A percentile compares a stretch with the other conserved stretches of the same genome.
Conservation (phyloP, 1,140 invertebrate genomes). For the Ditylenchus dipsaci region DNA sequence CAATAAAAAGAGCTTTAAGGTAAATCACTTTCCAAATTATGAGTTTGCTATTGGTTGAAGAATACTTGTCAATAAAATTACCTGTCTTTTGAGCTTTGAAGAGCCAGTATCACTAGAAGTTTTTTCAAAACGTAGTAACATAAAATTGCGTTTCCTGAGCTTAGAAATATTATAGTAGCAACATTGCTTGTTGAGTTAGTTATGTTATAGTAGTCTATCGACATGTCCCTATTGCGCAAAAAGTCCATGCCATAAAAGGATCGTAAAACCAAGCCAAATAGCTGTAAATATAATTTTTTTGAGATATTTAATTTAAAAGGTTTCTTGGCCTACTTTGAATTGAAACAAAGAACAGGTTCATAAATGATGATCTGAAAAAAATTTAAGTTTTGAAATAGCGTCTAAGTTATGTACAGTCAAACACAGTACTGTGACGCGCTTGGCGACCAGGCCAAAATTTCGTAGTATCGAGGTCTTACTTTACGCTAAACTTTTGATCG, state of each 20-base stretch:
- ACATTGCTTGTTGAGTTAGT: background rate
- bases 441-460: too few relatives aligned
- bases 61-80: background rate
- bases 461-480: too few relatives aligned
- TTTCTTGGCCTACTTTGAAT: background rate
- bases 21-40: too few relatives aligned
- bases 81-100: background rate
- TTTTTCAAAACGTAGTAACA: background rate
- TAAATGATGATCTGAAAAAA: background rate
- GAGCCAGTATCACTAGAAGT: background rate
- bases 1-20: too few relatives aligned
- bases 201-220: background rate
- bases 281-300: background rate
- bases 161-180: background rate
- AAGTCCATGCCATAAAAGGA: slow-evolving; percentile 7
- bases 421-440: too few relatives aligned
- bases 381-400: background rate
- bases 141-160: background rate
- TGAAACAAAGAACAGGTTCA: background rate
- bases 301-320: too few relatives aligned
- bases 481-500: too few relatives aligned
- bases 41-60: too few relatives aligned
- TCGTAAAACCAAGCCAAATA: slow-evolving; percentile 5
- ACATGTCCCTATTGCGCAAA: background rate
- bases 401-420: background rate